Percentiles rank a stretch among this genome's conserved stretches.
phyloP scores from a whole-genome alignment of 2,888 invertebrate species.

The Coelogynopora nodosa region DNA sequence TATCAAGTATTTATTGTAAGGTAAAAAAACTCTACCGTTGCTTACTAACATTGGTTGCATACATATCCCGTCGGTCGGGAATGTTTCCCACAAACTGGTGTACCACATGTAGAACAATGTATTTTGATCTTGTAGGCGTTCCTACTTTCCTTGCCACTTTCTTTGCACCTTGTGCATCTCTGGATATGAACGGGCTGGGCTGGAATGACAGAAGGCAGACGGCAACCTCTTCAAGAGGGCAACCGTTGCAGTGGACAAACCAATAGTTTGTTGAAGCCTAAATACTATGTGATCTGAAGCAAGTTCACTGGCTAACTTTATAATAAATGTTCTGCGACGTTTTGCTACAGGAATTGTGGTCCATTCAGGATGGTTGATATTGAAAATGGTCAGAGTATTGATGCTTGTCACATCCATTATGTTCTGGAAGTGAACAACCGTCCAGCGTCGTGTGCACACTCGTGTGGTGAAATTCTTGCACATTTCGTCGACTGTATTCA shows the following conservation, averaged over 20 bases:
- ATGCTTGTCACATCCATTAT: background rate
- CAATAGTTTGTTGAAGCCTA: background rate
- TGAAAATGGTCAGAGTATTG: background rate
- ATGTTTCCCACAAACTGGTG: conserved; percentile 29
- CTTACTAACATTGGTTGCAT: conserved; percentile 5
- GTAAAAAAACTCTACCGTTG: background rate
- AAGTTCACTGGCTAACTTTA: background rate
- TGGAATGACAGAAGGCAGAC: no score
- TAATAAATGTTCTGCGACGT: conserved; percentile 17
- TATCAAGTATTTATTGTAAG: background rate
- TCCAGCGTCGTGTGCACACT: background rate
- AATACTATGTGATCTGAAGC: background rate
- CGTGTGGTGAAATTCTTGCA: background rate
- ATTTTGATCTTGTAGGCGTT: background rate
- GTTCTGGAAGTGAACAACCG: background rate
- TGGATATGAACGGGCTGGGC: background rate
- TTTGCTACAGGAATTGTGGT: background rate
- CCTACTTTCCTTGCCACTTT: background rate
- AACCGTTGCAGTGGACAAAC: background rate
- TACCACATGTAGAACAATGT: conserved; percentile 5
- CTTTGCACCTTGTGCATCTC: conserved; percentile 14
- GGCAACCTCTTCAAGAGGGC: background rate
- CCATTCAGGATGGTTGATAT: background rate
- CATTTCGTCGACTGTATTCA: background rate
- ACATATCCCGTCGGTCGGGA: background rate